phyloP scores from a whole-genome alignment of 2,113 vertebrate species.

The Indicator maculatus region DNA sequence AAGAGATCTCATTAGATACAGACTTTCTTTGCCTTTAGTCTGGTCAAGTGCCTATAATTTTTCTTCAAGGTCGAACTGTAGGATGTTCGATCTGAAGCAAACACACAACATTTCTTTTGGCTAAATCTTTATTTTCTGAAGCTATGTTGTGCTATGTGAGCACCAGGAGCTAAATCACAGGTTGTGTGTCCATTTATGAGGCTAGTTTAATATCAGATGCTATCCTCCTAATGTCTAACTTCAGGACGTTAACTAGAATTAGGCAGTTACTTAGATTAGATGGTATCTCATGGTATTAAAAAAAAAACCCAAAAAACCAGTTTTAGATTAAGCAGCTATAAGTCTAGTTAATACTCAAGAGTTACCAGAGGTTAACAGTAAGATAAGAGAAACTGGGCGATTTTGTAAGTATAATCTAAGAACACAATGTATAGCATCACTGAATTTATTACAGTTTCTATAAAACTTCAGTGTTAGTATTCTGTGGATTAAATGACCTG shows the following conservation, averaged over 20 bases:
- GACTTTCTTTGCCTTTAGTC: background rate
- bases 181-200: background rate
- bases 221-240: conserved; percentile 13
- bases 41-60: background rate
- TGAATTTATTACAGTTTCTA: background rate
- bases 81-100: background rate
- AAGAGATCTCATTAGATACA: conserved; percentile 17
- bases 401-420: background rate
- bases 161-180: background rate
- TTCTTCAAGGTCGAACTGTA: conserved; percentile 20
- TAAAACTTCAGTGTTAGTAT: background rate
- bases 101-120: background rate
- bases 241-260: conserved; percentile 12
- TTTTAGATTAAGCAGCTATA: background rate
- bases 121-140: conserved; percentile 7
- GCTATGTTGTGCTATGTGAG: background rate
- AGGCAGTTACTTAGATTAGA: conserved; percentile 25
- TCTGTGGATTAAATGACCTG: background rate
- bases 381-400: background rate
- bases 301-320: background rate
- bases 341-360: background rate
- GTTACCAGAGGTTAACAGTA: background rate
- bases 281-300: background rate
- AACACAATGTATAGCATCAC: background rate
- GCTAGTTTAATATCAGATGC: conserved; percentile 18